Evolutionary conservation across 2,797 vertebrate species (phyloP).

Genomic region (Bufotes viridis): DNA sequence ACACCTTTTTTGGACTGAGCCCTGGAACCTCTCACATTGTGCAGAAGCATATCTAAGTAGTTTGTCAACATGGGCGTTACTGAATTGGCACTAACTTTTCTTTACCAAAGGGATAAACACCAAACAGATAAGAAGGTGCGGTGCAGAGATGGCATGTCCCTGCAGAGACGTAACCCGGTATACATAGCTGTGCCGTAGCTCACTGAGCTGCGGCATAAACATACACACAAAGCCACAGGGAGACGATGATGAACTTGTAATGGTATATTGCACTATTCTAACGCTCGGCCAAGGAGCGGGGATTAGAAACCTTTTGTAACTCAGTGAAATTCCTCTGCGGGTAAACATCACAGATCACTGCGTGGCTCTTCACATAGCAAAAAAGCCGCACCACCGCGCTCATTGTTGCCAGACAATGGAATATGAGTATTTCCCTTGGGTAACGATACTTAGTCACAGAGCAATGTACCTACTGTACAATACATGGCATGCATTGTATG

Average conservation of each 20-base stretch:
- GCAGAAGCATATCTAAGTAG: slow-evolving; percentile 44
- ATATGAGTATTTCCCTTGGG: slow-evolving; percentile 33
- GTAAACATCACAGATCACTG: slow-evolving; percentile 41
- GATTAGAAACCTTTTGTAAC: slow-evolving; percentile 51
- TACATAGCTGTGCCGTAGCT: slow-evolving; percentile 35
- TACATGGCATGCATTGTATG: slow-evolving; percentile 40
- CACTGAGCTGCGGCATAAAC: neutral
- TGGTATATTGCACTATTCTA: slow-evolving; percentile 1
- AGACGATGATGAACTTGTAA: slow-evolving; percentile 22
- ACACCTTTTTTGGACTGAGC: slow-evolving; percentile 28
- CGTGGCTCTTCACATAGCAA: slow-evolving; percentile 22
- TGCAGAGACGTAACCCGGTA: slow-evolving; percentile 28
- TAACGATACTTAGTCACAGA: slow-evolving; percentile 44
- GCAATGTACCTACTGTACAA: slow-evolving; percentile 51
- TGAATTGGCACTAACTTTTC: slow-evolving; percentile 46
- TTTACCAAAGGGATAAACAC: slow-evolving; percentile 57
- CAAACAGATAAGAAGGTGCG: slow-evolving; percentile 55
- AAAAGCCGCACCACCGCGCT: slow-evolving; percentile 13
- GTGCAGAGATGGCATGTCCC: slow-evolving; percentile 42
- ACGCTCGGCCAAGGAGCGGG: neutral
- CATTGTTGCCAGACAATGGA: slow-evolving; percentile 47
- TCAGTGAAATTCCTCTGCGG: slow-evolving; percentile 34
- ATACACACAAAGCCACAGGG: slow-evolving; percentile 7
- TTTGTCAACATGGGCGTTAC: slow-evolving; percentile 57
- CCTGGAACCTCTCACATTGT: slow-evolving; percentile 15